These are phyloP conservation scores for Larimichthys crocea DNA, from an alignment of 2,113 vertebrate species.

Conservation along the genomic window DNA sequence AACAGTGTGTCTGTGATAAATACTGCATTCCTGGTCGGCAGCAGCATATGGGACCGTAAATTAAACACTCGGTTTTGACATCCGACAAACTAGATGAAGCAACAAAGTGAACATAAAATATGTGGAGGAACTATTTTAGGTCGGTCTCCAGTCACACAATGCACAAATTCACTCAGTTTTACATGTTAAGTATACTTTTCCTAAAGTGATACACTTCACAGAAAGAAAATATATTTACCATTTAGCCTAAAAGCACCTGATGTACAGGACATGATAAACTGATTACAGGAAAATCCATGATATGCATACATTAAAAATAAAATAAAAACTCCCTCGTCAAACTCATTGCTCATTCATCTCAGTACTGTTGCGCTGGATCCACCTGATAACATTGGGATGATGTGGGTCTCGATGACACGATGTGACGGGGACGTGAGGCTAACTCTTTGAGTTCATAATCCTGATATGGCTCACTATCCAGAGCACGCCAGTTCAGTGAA, in stretches of 20 bases:
- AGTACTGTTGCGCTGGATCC: constrained; percentile 5
- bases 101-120: constrained; percentile 10
- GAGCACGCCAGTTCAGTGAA: constrained; percentile 16
- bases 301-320: not conserved
- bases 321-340: not conserved
- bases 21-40: not conserved
- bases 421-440: constrained; percentile 23
- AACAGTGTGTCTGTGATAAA: constrained; percentile 31
- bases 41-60: constrained; percentile 13
- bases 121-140: not conserved
- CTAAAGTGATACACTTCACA: constrained; percentile 12
- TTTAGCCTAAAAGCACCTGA: not conserved
- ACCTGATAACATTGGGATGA: not conserved
- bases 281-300: constrained; percentile 16
- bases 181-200: not conserved
- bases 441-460: constrained; percentile 28
- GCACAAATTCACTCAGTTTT: not conserved
- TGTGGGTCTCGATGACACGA: not conserved
- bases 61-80: constrained; percentile 26
- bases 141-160: not conserved
- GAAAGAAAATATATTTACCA: not conserved
- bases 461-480: constrained; percentile 41
- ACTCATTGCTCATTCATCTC: not conserved
- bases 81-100: not conserved
- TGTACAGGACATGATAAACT: constrained; percentile 7